Conservation (phyloP, 2,113 vertebrate genomes). For the Lepus europaeus region DNA sequence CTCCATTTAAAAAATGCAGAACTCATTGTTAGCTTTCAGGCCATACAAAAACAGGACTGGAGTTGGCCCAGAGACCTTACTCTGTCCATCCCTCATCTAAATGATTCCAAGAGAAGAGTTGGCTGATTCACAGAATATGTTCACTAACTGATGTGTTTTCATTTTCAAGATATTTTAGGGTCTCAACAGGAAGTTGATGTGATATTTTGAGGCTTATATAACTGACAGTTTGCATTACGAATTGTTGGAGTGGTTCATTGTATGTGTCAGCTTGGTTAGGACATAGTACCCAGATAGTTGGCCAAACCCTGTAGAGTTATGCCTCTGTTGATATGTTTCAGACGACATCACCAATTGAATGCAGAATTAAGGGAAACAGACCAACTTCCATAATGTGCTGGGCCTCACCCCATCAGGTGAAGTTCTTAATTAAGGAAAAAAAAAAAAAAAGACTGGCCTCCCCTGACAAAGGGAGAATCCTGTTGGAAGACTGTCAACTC, state of each 20-base stretch:
- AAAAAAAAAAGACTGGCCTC: not conserved
- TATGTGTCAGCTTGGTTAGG: not conserved
- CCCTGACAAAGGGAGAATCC: not conserved
- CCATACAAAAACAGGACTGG: not conserved
- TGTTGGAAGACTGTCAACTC: not conserved
- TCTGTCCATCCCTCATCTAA: not conserved
- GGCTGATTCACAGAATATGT: not conserved
- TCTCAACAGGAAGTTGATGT: not conserved
- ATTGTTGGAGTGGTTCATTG: not conserved
- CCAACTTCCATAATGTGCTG: not conserved
- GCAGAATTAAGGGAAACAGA: not conserved
- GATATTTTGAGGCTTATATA: not conserved
- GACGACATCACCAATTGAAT: not conserved
- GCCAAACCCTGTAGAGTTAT: not conserved
- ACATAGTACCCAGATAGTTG: not conserved
- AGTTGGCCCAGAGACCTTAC: not conserved
- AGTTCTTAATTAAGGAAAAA: not conserved
- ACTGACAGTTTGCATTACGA: not conserved
- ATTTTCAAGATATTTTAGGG: not conserved
- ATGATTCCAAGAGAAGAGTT: slow-evolving; percentile 12
- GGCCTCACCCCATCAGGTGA: not conserved
- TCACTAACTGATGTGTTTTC: not conserved
- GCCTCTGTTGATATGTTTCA: not conserved
- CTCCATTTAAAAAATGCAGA: slow-evolving; percentile 23
- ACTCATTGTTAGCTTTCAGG: not conserved